Evolutionary conservation across 2,113 vertebrate species (phyloP), one percentile per base, ranked within the genome.

Genomic region (Scomber japonicus): DNA sequence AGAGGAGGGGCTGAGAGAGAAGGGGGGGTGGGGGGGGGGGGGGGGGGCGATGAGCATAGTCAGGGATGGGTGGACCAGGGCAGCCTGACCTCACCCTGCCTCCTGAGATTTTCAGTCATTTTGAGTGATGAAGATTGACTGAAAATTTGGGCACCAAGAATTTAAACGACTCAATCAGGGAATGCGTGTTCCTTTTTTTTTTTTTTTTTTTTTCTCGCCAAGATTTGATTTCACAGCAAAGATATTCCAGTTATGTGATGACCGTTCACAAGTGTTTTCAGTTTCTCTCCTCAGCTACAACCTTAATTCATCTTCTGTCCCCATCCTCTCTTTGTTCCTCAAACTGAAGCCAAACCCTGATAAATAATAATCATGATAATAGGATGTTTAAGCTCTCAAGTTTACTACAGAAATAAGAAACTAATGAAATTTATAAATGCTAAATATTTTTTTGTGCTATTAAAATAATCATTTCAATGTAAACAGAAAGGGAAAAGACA

Each of bases 31-130:
- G 15, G 78, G 68, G 27, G 60, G 21, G 55, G 44, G 12, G 62
- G 56, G n/a, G 31, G n/a, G 46, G 8, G 14, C 57, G 63, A 16
- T 9, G 31, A n/a, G 50, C 2, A 9, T 17, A 40, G 57, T 7
- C 7, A 40, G 35, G 46, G 67, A 50, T 44, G 19, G 64, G 64
- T 27, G 31, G 75, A 44, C 49, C 62, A 17, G 66, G 75, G 61
- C 12, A 48, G 51, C 3, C n/a, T 87, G 81, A 85, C 84, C 82
- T 90, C 83, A 83, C 77, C 67, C 69, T 83, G 81, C 76, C 68
- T 67, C 27, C 5, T 53, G 83, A 71, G 63, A 31, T 40, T 57
- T 49, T 63, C 56, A 73, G 19, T 56, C 57, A 83, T 19, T 85
- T 59, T 68, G 15, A 77, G 51, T 77, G 68, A 81, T 82, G 80